Evolutionary conservation across 2,113 vertebrate species (phyloP).

Genomic region (Fulmarus glacialis): DNA sequence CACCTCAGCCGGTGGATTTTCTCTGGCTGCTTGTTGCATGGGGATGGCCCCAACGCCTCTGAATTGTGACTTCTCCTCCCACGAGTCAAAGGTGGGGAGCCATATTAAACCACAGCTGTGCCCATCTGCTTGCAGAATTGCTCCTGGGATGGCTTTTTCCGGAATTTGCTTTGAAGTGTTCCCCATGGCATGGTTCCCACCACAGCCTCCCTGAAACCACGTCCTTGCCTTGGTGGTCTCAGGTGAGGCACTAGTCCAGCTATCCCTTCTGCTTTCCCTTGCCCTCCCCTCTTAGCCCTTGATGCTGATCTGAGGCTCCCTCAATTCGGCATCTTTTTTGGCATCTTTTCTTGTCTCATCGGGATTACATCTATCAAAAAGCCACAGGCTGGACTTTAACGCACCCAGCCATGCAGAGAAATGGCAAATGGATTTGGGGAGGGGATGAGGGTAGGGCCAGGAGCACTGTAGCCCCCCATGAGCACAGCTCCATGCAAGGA

Average conservation of each 20-base stretch:
- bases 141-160: not conserved
- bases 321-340: not conserved
- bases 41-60: not conserved
- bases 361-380: not conserved
- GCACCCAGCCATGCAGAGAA: not conserved
- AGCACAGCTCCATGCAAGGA: not conserved
- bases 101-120: not conserved
- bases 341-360: not conserved
- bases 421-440: not conserved
- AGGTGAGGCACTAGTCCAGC: rapidly evolving
- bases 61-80: not conserved
- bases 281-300: not conserved
- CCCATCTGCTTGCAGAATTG: not conserved
- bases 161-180: not conserved
- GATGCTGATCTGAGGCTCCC: not conserved
- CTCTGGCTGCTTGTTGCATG: not conserved
- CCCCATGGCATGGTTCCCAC: not conserved
- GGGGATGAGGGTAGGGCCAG: not conserved
- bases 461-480: not conserved
- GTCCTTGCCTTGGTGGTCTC: not conserved
- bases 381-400: not conserved
- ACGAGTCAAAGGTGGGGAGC: not conserved
- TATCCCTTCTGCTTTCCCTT: not conserved
- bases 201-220: not conserved
- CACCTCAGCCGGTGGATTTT: not conserved